Base-by-base conservation (phyloP, 92 coral and sea anemone genomes). In the Actinernus sp. region DNA sequence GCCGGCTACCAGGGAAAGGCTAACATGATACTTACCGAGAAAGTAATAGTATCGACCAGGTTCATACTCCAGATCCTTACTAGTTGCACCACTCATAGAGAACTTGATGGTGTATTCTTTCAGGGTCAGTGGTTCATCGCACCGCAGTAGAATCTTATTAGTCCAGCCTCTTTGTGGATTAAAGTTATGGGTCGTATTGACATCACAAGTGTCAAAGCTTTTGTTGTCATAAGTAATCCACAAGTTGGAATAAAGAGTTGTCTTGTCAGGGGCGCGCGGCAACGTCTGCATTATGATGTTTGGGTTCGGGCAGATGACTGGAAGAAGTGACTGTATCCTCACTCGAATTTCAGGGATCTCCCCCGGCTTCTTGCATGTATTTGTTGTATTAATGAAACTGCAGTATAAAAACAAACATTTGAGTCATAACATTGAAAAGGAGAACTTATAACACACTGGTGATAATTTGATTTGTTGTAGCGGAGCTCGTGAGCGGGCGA, bases 191-290 rank as follows among this genome's bases (percentile, higher is more conserved):
- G 59, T 4, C 31, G 6, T 52, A 18, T 52, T 52, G 12, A 52
- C 59, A 52, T 52, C 19, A 18, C 59, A 52, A 13, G 31, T 52
- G 7, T 11, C 31, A 24, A 52, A 52, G 59, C 59, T 52, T 18
- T 52, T 8, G 24, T 52, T 25, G 21, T 52, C 59, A 52, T 7
- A 52, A 14, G 24, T 27, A 22, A 52, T 52, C 59, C 59, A 52
- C 31, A 52, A 6, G 19, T 52, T 52, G 8, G 5, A 5, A 25
- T 22, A 11, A 4, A 52, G 18, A 8, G 12, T 11, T 17, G 30
- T 4, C 32, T 52, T 52, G 30, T 22, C 59, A 3, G 30, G 30
- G 9, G 4, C 4, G 32, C 31, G 13, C 7, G 30, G 59, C 8
- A 52, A 14, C 6, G 59, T 52, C 19, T 52, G 9, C 31, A 52